Evolutionary conservation across 2,797 vertebrate species (phyloP).

Genomic region (Enoplosus armatus): DNA sequence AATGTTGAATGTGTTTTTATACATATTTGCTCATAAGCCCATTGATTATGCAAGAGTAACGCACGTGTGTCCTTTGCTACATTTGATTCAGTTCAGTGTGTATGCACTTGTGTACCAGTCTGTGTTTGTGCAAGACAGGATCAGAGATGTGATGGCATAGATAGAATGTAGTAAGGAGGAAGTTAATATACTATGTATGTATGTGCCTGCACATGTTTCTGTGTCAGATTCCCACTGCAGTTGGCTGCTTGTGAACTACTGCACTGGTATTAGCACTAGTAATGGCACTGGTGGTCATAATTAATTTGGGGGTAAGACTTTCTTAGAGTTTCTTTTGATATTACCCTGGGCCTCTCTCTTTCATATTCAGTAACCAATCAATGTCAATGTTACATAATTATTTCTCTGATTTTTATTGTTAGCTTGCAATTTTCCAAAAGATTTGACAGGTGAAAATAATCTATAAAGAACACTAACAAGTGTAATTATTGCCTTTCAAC

Average conservation of each 20-base stretch:
- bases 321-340: slow-evolving; percentile 12
- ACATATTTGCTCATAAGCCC: slow-evolving; percentile 57
- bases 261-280: not conserved
- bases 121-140: slow-evolving; percentile 20
- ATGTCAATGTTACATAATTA: not conserved
- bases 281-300: not conserved
- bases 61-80: slow-evolving; percentile 17
- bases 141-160: slow-evolving; percentile 6
- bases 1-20: slow-evolving; percentile 73
- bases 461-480: not conserved
- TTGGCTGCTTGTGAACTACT: slow-evolving; percentile 19
- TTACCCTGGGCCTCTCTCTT: not conserved
- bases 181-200: slow-evolving; percentile 1
- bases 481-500: not conserved
- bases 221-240: slow-evolving; percentile 25
- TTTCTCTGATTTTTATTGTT: not conserved
- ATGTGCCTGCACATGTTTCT: slow-evolving; percentile 28
- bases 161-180: not conserved
- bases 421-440: not conserved
- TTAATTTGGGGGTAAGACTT: not conserved
- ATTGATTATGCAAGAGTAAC: slow-evolving; percentile 54
- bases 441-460: not conserved
- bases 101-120: slow-evolving; percentile 6
- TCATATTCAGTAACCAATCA: not conserved
- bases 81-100: slow-evolving; percentile 23